Percentiles rank a stretch among this genome's conserved stretches.
These are phyloP conservation scores for Engystomops pustulosus DNA, from an alignment of 2,113 vertebrate genomes.

Conservation along the genomic window DNA sequence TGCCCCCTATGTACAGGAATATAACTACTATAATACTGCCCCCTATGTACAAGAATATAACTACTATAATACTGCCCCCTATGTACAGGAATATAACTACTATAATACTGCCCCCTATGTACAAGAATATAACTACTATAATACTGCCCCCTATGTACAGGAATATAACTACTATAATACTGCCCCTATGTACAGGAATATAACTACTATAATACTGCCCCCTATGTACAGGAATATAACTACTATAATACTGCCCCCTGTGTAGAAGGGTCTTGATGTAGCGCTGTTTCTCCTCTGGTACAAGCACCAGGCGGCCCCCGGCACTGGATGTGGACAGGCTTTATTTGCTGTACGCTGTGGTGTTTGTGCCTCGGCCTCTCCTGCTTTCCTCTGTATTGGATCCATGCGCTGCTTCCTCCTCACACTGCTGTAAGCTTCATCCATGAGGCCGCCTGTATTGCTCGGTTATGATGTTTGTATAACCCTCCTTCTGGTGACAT, in stretches of 20 bases:
- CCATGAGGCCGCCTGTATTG: not conserved
- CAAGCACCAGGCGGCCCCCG: constrained; percentile 16
- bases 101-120: not conserved
- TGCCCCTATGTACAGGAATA: too few relatives aligned
- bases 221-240: too few relatives aligned
- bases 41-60: too few relatives aligned
- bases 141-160: too few relatives aligned
- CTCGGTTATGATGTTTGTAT: not conserved
- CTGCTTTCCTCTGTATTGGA: not conserved
- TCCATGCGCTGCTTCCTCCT: not conserved
- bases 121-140: too few relatives aligned
- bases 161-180: too few relatives aligned
- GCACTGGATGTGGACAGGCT: not conserved
- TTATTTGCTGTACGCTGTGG: not conserved
- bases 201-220: too few relatives aligned
- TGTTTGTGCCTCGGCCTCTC: not conserved
- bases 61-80: too few relatives aligned
- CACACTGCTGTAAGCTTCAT: not conserved
- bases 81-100: too few relatives aligned
- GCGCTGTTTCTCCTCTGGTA: not conserved
- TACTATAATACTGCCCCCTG: too few relatives aligned
- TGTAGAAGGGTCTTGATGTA: not conserved
- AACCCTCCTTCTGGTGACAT: not conserved
- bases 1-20: not conserved
- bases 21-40: too few relatives aligned